Evolutionary conservation across 1,140 invertebrate genomes (phyloP).

Genomic region (Reticulitermes speratus): DNA sequence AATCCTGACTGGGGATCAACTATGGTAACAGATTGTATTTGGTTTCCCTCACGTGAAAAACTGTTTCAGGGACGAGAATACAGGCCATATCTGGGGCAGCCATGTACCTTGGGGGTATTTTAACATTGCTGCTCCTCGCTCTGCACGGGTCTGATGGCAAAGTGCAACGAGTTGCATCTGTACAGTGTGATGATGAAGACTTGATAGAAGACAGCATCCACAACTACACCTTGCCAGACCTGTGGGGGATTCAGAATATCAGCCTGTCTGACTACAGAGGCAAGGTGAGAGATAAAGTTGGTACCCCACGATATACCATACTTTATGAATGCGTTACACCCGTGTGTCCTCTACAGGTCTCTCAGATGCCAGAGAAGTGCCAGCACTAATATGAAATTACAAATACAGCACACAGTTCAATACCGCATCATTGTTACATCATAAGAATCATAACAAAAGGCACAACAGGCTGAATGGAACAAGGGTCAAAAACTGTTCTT

Average conservation of each 20-base stretch:
- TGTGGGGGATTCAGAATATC: conserved; percentile 38
- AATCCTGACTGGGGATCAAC: no score
- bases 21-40: no score
- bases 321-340: neutral
- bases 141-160: conserved; percentile 27
- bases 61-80: conserved; percentile 50
- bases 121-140: conserved; percentile 24
- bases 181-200: conserved; percentile 28
- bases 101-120: neutral
- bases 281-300: conserved; percentile 36
- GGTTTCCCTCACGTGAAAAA: no score
- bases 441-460: no score
- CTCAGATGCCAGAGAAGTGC: neutral
- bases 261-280: conserved; percentile 38
- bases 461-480: no score
- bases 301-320: neutral
- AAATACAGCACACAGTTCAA: no score
- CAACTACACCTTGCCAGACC: conserved; percentile 36
- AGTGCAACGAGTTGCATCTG: conserved; percentile 35
- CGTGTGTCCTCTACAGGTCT: no score
- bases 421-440: no score
- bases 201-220: conserved; percentile 37
- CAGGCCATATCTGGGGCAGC: conserved; percentile 29
- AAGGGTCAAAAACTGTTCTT: no score
- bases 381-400: neutral